Evolutionary conservation across 2,888 invertebrate genomes (phyloP), one percentile per base, ranked within the genome.

Genomic region (Griposia aprilina): DNA sequence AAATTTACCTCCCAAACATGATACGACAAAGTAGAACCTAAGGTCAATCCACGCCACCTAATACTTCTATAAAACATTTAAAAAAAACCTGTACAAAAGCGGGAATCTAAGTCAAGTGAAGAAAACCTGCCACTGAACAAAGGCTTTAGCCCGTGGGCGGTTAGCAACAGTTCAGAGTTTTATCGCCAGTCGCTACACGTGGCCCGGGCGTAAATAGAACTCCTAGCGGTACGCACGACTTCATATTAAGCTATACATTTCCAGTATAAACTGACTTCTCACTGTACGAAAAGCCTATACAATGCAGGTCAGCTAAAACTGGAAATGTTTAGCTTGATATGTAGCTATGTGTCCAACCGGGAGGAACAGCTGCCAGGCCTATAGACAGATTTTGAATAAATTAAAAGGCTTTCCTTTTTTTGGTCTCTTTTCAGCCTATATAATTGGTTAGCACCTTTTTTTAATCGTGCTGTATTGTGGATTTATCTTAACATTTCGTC

Each of bases 131-230:
- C 17, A 10, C 41, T 41, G 67, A 72, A 84, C 66, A 76, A 83
- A 72, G 23, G 74, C 71, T 6, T 30, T 30, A 11, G 50, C 41
- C 55, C 26, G 62, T 30, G 59, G 67, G 72, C 62, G 69, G 83
- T 69, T 82, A 73, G 76, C 66, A 82, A 86, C 83, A 78, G 69
- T 69, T 83, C 86, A 82, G 69, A 69, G 74, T 60, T 72, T 74
- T 74, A 74, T 77, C 55, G 41, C 69, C 72, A 62, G 62, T 45
- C 36, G 45, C 62, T 73, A 74, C 86, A 82, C 78, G 76, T 85
- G 86, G 65, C 30, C 8, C 57, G 30, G 45, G 50, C 63, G 41
- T 74, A 71, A 85, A 76, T 85, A 78, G 45, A 74, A 59, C 57
- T 52, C 36, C 41, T 62, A 65, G 36, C 52, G 48, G 62, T 79